Evolutionary conservation across 1,140 invertebrate genomes (phyloP), one percentile per base, ranked within the genome.

Genomic region (Kradibia gibbosae): DNA sequence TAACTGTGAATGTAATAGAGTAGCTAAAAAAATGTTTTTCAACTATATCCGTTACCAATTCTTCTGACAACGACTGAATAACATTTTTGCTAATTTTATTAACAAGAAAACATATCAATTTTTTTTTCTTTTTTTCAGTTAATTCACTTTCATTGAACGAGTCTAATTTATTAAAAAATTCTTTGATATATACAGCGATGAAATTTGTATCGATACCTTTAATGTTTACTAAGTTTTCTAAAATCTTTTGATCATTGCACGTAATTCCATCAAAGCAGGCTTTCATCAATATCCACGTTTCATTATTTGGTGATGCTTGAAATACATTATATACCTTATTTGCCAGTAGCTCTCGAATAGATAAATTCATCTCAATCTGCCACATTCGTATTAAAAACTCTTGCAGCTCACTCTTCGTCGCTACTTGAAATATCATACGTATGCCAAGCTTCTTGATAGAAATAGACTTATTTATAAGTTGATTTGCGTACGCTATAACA

Each of bases 361-460:
- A 71, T 11, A 22, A 0, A 45, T 82, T 81, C 34, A 45, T 71
- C 36, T 78, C 67, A 1, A 17, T 2, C 1, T 34, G 22, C 75
- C 76, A 82, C 7, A 81, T 53, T 13, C 28, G 57, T 11, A 5
- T 39, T 17, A 77, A 36, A 53, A 70, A 79, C 8, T 78, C 25
- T 8, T 3, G 53, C 3, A 45, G n/a, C 7, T 72, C 74, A 3
- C 0, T 62, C 15, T 62, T 62, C 8, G 53, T 11, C 1, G 55
- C 42, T 28, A 82, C 75, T 53, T 82, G 74, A 13, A 72, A 78
- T 4, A 62, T 15, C 28, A 82, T 39, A 25, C 81, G 65, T 31
- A 82, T 72, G 8, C 65, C 65, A 11, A 62, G 10, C 60, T 82
- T 82, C 45, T 62, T 82, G 28, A 78, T 45, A 8, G 81, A 60